phyloP scores from a whole-genome alignment of 2,113 vertebrate species.

The Pelusios castaneus region DNA sequence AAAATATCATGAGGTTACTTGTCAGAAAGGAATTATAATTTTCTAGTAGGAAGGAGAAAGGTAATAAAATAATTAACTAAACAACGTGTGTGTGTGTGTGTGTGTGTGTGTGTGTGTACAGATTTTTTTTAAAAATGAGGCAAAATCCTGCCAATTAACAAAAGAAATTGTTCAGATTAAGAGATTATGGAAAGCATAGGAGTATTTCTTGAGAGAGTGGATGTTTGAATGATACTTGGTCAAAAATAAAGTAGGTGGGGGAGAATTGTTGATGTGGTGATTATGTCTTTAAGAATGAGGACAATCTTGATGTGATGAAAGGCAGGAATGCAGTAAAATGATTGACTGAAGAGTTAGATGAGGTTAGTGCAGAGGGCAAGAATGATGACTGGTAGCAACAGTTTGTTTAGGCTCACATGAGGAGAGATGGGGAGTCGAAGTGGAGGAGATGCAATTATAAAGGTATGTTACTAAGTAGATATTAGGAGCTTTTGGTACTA shows the following conservation, averaged over 20 bases:
- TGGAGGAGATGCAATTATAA: not conserved
- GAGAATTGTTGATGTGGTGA: no score
- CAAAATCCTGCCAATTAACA: not conserved
- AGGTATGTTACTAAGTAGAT: not conserved
- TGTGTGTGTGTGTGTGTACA: no score
- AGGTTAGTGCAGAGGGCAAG: not conserved
- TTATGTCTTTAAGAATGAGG: no score
- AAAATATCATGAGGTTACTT: not conserved
- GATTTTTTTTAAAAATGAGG: not conserved
- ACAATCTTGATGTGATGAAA: not conserved
- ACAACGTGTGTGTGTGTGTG: no score
- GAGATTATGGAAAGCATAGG: not conserved
- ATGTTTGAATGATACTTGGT: not conserved
- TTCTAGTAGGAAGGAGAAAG: not conserved
- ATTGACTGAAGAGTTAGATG: not conserved
- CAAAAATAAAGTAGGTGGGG: not conserved
- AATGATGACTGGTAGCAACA: not conserved
- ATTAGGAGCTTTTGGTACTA: not conserved
- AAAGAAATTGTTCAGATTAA: not conserved
- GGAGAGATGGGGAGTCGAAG: not conserved
- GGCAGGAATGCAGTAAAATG: not conserved
- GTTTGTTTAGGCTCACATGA: not conserved
- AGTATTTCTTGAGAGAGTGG: not conserved
- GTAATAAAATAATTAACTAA: not conserved
- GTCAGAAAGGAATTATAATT: not conserved